Evolutionary conservation across 2,113 vertebrate species (phyloP).

Genomic region (Galeopterus variegatus): DNA sequence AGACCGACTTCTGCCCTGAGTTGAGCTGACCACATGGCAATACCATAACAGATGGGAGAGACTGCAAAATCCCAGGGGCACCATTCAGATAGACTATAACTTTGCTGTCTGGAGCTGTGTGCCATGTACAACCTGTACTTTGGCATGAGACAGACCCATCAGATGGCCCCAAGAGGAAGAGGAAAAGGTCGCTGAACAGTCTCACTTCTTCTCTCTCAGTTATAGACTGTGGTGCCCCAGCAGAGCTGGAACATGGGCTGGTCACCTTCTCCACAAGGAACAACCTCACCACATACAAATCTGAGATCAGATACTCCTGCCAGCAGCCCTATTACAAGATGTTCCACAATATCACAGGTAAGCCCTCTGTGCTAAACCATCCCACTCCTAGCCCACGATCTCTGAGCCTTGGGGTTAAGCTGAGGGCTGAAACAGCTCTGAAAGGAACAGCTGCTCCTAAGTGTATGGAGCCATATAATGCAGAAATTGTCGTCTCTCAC

Average conservation of each 20-base stretch:
- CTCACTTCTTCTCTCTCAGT: slow-evolving; percentile 87
- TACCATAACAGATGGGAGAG: neutral
- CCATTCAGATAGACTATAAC: neutral
- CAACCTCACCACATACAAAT: slow-evolving; percentile 93
- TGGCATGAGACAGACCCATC: neutral
- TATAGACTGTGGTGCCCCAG: slow-evolving; percentile 93
- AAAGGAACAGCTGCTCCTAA: neutral
- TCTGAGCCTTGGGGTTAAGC: neutral
- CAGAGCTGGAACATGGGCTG: slow-evolving; percentile 88
- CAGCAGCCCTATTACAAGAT: slow-evolving; percentile 88
- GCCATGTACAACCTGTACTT: neutral
- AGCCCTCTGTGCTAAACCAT: neutral
- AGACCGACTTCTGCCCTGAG: neutral
- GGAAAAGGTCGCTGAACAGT: neutral
- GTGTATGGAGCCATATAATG: neutral
- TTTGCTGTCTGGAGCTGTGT: neutral
- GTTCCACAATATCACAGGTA: slow-evolving; percentile 90
- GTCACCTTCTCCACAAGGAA: slow-evolving; percentile 90
- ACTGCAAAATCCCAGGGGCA: neutral
- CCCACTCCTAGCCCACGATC: neutral
- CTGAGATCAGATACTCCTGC: slow-evolving; percentile 92
- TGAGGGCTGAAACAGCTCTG: neutral
- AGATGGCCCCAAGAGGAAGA: neutral
- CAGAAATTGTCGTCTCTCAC: neutral
- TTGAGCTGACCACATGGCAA: neutral